Evolutionary conservation across 2,113 vertebrate species (phyloP).

Genomic region (Cyprinodon variegatus): DNA sequence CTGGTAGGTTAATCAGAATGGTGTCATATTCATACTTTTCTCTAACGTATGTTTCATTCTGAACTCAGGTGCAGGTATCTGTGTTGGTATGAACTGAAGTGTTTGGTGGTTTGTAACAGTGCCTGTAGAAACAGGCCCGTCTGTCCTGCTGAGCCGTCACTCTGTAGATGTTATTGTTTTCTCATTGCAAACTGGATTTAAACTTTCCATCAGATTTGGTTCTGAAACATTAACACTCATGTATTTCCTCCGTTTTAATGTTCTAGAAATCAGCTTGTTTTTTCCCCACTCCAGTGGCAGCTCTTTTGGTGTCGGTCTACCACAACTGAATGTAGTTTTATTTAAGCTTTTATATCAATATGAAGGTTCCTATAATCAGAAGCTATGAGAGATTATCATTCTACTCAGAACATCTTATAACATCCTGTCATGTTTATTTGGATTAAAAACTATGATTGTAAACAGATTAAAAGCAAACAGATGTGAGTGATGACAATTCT

Average conservation of each 20-base stretch:
- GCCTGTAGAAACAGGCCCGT: not conserved
- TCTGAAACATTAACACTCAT: not conserved
- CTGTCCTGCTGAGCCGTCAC: slow-evolving; percentile 22
- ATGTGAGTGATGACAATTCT: not conserved
- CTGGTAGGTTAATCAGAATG: not conserved
- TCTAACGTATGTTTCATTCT: not conserved
- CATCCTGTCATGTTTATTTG: slow-evolving; percentile 1
- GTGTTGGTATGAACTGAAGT: not conserved
- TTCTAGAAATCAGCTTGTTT: not conserved
- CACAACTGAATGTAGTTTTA: slow-evolving; percentile 63
- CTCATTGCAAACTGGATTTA: not conserved
- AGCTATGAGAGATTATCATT: slow-evolving; percentile 31
- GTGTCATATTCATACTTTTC: not conserved
- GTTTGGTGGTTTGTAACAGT: slow-evolving; percentile 1
- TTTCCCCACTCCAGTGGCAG: slow-evolving; percentile 52
- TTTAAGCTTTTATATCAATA: slow-evolving; percentile 51
- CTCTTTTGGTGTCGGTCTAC: slow-evolving; percentile 49
- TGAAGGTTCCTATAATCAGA: slow-evolving; percentile 22
- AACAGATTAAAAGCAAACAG: slow-evolving; percentile 26
- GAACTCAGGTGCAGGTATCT: not conserved
- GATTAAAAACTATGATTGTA: not conserved
- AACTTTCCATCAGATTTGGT: not conserved
- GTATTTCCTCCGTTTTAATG: not conserved
- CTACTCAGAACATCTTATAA: slow-evolving; percentile 1
- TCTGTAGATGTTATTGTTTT: not conserved